These are phyloP conservation scores for Habrosyne pyritoides DNA, from an alignment of 2,888 invertebrate genomes.

Conservation along the genomic window DNA sequence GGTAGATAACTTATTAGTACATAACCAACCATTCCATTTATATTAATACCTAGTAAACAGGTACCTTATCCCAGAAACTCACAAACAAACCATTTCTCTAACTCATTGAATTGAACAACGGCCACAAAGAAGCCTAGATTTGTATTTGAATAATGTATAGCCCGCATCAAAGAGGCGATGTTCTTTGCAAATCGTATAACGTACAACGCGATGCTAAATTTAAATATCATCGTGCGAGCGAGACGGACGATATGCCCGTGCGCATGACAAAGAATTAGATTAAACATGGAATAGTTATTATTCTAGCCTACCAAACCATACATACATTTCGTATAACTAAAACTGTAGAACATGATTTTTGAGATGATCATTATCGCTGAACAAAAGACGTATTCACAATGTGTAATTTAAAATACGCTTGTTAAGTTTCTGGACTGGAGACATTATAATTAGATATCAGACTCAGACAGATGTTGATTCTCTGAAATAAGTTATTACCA, in stretches of 20 bases:
- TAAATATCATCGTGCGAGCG: conserved; percentile 73
- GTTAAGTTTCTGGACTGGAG: too few species aligned
- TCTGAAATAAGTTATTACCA: neutral
- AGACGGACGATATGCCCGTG: conserved; percentile 57
- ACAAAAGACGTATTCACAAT: too few species aligned
- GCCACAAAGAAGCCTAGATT: conserved; percentile 24
- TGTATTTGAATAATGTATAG: conserved; percentile 48
- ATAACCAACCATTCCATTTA: too few species aligned
- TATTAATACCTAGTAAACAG: too few species aligned
- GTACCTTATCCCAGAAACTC: neutral
- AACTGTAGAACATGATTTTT: too few species aligned
- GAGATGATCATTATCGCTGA: too few species aligned
- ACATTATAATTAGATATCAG: too few species aligned
- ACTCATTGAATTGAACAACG: conserved; percentile 19
- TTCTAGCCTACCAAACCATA: too few species aligned
- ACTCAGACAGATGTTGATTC: too few species aligned
- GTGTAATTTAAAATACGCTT: too few species aligned
- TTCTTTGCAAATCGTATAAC: conserved; percentile 63
- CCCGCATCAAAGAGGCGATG: conserved; percentile 41
- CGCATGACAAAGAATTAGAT: conserved; percentile 27
- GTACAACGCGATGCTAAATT: conserved; percentile 71
- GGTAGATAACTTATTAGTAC: too few species aligned
- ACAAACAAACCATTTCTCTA: neutral
- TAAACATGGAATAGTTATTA: neutral
- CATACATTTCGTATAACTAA: too few species aligned